Evolutionary conservation across 2,113 vertebrate genomes (phyloP), one percentile per base, ranked within the genome.

Genomic region (Dasyornis broadbenti): DNA sequence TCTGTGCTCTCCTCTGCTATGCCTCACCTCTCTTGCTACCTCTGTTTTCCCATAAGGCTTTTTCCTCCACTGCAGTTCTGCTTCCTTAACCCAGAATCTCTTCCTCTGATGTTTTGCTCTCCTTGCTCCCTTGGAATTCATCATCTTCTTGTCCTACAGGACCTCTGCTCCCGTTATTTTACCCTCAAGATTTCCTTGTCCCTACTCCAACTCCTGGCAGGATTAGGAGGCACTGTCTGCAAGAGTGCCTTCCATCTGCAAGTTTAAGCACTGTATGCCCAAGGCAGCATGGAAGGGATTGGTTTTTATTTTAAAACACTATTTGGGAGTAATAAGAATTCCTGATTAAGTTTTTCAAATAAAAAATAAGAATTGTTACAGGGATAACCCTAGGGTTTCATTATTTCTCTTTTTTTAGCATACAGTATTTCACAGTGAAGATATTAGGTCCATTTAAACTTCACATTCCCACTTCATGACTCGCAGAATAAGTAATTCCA

Each of bases 91-190:
- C 15, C 79, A 80, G 79, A 86, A 86, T 90, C 64, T 86, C 52
- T 83, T 92, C 63, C 82, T 92, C 81, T 91, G 73, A 90, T 90
- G 71, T 83, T 92, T 82, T 94, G 33, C 57, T 83, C 56, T 77
- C 76, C 89, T 93, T 90, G 21, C 20, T 86, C 82, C 91, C 92
- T 91, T 95, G 91, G 89, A 97, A 93, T 95, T 94, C 89, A 57
- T 95, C 78, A 77, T 88, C 66, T 33, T 68, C 65, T 72, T 95
- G 93, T 95, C 93, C 96, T 97, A 91, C 90, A 96, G 92, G 95
- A 97, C 88, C 92, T 93, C 92, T 93, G 94, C 80, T 97, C 59
- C 93, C 9, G 0, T 70, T 88, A 83, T 69, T 93, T 86, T 89
- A 84, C 92, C 39, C 69, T 47, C 40, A 84, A 91, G 81, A 64